Percentiles rank a stretch among this genome's conserved stretches.
phyloP scores from a whole-genome alignment of 2,888 invertebrate genomes.

The Chalcis sispes region DNA sequence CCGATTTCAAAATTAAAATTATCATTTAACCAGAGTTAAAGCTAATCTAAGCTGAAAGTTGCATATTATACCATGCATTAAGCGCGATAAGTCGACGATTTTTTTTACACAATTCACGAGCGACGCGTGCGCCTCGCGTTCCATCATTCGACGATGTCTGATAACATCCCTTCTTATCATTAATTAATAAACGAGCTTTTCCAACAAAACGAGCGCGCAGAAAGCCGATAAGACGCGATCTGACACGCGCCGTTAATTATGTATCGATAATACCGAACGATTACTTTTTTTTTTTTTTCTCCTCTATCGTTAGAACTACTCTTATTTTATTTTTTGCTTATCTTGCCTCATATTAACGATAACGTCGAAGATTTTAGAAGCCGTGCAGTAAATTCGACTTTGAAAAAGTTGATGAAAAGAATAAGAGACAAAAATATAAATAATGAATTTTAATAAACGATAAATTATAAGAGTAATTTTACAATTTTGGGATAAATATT shows the following conservation, averaged over 20 bases:
- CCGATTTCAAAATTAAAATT: too few relatives aligned
- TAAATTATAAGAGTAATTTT: not conserved
- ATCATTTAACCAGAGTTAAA: too few relatives aligned
- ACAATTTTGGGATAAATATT: too few relatives aligned
- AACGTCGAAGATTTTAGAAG: constrained; percentile 11
- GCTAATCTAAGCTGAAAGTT: too few relatives aligned
- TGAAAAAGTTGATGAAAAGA: not conserved
- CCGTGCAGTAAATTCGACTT: not conserved
- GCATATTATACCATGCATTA: too few relatives aligned
- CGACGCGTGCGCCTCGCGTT: constrained; percentile 40
- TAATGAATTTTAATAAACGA: constrained; percentile 3
- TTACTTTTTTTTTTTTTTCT: not conserved
- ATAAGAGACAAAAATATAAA: not conserved
- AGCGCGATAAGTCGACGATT: too few relatives aligned
- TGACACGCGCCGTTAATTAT: constrained; percentile 68
- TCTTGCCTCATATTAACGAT: not conserved
- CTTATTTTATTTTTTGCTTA: not conserved
- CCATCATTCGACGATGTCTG: constrained; percentile 20
- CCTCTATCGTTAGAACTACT: not conserved
- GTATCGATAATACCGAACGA: constrained; percentile 9
- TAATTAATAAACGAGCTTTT: constrained; percentile 57
- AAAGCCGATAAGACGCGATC: constrained; percentile 56
- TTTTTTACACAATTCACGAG: too few relatives aligned
- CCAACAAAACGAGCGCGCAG: constrained; percentile 32
- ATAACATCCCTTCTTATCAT: constrained; percentile 49